Conservation (phyloP, 2,888 invertebrate genomes). For the Cheilosia scutellata region DNA sequence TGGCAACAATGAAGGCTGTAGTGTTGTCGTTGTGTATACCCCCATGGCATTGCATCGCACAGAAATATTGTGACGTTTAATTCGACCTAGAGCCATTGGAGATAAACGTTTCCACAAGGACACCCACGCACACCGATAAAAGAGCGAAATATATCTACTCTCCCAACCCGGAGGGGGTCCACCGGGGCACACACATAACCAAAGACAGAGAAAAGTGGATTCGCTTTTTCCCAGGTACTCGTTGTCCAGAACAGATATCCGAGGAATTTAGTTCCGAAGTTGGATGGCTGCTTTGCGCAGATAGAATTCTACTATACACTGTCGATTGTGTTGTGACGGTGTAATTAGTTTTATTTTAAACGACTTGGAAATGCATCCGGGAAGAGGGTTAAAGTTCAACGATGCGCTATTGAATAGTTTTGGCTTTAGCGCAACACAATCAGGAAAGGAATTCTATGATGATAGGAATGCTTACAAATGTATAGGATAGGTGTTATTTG, state of each 20-base stretch:
- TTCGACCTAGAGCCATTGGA: slow-evolving; percentile 59
- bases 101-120: slow-evolving; percentile 51
- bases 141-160: not conserved
- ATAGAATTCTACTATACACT: slow-evolving; percentile 8
- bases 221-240: slow-evolving; percentile 35
- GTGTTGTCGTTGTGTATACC: slow-evolving; percentile 2
- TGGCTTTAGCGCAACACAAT: too few relatives aligned
- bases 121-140: slow-evolving; percentile 24
- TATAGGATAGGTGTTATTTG: too few relatives aligned
- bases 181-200: too few relatives aligned
- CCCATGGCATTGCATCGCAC: slow-evolving; percentile 19
- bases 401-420: not conserved
- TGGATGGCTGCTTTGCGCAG: not conserved
- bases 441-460: too few relatives aligned
- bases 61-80: slow-evolving; percentile 54
- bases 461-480: too few relatives aligned
- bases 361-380: not conserved
- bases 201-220: slow-evolving; percentile 2
- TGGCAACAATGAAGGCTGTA: slow-evolving; percentile 33
- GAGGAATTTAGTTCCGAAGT: not conserved
- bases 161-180: not conserved
- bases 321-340: slow-evolving; percentile 18
- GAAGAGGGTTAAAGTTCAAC: not conserved
- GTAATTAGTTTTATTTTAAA: slow-evolving; percentile 43
- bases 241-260: slow-evolving; percentile 26